Percentiles rank a stretch among this genome's conserved stretches.
These are phyloP conservation scores for Charanyca ferruginea DNA, from an alignment of 2,888 invertebrate species.

Conservation along the genomic window DNA sequence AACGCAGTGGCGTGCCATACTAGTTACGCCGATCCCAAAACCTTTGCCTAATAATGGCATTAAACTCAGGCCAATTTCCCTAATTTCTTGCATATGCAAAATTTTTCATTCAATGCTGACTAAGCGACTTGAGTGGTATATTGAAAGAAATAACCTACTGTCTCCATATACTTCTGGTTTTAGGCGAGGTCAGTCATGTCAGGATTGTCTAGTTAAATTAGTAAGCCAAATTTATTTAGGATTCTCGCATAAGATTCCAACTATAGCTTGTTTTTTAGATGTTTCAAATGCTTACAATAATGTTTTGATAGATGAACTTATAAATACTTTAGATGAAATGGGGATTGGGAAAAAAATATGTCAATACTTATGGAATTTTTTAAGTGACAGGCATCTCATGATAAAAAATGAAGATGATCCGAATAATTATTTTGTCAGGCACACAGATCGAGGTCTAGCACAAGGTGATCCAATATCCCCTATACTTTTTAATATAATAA, in stretches of 20 bases:
- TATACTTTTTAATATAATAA: not conserved
- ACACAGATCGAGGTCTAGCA: not conserved
- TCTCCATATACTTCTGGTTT: slow-evolving; percentile 6
- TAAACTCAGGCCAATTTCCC: not conserved
- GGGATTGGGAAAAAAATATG: not conserved
- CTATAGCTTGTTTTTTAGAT: slow-evolving; percentile 5
- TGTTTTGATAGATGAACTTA: not conserved
- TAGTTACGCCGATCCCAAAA: slow-evolving; percentile 7
- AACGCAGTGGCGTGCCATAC: not conserved
- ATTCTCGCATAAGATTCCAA: not conserved
- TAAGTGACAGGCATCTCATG: not conserved
- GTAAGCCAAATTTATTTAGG: slow-evolving; percentile 4
- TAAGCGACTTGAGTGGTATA: slow-evolving; percentile 1
- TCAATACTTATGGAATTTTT: not conserved
- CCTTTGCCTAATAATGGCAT: not conserved
- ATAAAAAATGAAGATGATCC: not conserved
- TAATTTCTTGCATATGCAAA: slow-evolving; percentile 13
- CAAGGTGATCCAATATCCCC: not conserved
- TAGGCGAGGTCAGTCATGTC: slow-evolving; percentile 12
- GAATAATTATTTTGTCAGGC: not conserved
- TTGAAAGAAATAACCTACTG: not conserved
- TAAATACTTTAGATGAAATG: not conserved
- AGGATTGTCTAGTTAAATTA: slow-evolving; percentile 4
- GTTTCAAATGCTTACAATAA: slow-evolving; percentile 6
- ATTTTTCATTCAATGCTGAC: slow-evolving; percentile 6